Evolutionary conservation across 2,113 vertebrate species (phyloP), one percentile per base, ranked within the genome.

Genomic region (Trinectes maculatus): DNA sequence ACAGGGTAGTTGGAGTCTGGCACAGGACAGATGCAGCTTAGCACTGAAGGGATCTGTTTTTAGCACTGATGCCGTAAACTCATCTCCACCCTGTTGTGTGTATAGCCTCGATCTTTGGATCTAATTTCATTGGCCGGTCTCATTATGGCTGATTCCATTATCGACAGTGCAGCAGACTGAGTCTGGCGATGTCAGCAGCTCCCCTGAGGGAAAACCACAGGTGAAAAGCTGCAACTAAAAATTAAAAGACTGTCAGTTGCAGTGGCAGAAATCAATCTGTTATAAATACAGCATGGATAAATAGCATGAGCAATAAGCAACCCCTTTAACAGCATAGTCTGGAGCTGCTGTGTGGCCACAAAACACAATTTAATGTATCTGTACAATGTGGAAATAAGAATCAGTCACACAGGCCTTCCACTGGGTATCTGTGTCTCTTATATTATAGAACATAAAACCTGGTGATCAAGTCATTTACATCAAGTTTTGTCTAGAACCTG

Each of bases 131-230:
- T 53, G 42, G 18, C 62, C 26, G 47, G 72, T 53, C 47, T 79
- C 52, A 47, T 40, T 21, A 70, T 58, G 39, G 25, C 34, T 75
- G 56, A 80, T 76, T 82, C 36, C 25, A 77, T 85, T 74, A 75
- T 8, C 74, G 42, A 31, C 16, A n/a, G 63, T 58, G 48, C 58
- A 22, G 65, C 40, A 16, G 44, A 47, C 57, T 71, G 51, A 72
- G 61, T 51, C 26, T 54, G 37, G 21, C 40, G 33, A 19, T 64
- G 52, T 52, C 59, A 77, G 47, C 16, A 52, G 2, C 36, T 46
- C 52, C 72, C 71, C 29, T 13, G 63, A 61, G 39, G 33, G 51
- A 25, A n/a, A 10, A 25, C 48, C 63, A 54, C 40, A 74, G 67
- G 76, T 72, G 67, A 71, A 40, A 48, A 22, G 15, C 48, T 37